Percentiles rank a stretch among this genome's conserved stretches.
These are phyloP conservation scores for Aphis gossypii DNA, from an alignment of 1,140 invertebrate genomes.

Conservation along the genomic window DNA sequence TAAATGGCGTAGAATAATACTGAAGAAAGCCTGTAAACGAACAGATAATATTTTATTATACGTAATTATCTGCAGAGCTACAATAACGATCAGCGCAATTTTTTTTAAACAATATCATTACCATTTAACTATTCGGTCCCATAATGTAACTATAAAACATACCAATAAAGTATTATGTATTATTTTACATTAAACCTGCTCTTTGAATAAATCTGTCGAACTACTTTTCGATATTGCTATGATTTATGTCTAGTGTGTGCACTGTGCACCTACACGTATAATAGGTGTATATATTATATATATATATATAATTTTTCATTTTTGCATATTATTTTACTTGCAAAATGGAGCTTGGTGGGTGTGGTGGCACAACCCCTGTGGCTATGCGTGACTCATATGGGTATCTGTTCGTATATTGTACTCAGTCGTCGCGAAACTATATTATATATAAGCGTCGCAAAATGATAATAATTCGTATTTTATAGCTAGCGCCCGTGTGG, in stretches of 20 bases:
- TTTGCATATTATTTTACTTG: not conserved
- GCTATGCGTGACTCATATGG: not conserved
- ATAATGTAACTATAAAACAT: no score
- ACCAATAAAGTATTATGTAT: not conserved
- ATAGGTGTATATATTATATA: not conserved
- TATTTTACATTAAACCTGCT: not conserved
- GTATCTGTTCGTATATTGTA: not conserved
- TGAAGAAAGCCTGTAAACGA: no score
- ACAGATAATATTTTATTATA: no score
- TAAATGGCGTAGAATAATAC: no score
- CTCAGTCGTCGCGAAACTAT: not conserved
- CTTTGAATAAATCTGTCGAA: not conserved
- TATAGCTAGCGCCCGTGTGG: not conserved
- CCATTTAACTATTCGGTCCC: no score
- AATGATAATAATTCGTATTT: conserved; percentile 3
- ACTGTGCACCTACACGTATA: not conserved
- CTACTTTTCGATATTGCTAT: not conserved
- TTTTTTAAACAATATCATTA: no score
- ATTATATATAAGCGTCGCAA: not conserved
- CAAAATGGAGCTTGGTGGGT: not conserved
- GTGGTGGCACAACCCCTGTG: not conserved
- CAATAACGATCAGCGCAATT: no score
- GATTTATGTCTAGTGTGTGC: not conserved
- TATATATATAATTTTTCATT: not conserved
- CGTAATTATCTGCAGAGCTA: no score